These are phyloP conservation scores for Sitophilus oryzae DNA, from an alignment of 1,140 invertebrate genomes.

Conservation along the genomic window DNA sequence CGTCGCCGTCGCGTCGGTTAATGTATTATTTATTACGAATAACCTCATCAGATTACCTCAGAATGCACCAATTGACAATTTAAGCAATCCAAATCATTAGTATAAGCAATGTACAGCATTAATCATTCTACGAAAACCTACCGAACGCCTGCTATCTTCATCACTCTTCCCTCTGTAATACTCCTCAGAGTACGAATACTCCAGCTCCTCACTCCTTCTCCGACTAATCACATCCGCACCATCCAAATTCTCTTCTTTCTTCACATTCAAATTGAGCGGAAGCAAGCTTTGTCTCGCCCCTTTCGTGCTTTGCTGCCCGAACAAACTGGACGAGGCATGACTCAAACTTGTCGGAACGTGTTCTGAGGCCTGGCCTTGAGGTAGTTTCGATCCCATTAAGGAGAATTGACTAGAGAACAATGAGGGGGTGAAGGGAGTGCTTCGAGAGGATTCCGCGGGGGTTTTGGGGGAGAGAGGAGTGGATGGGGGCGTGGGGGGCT, in stretches of 20 bases:
- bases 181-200: constrained; percentile 7
- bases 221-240: no score
- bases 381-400: constrained; percentile 24
- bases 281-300: constrained; percentile 13
- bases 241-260: constrained; percentile 6
- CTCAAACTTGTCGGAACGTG: not conserved
- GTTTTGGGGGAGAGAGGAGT: constrained; percentile 42
- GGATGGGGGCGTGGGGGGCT: constrained; percentile 42
- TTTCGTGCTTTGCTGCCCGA: not conserved
- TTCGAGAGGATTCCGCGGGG: constrained; percentile 28
- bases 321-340: constrained; percentile 4
- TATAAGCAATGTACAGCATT: no score
- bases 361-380: constrained; percentile 23
- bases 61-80: no score
- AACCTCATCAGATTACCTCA: no score
- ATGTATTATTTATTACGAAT: no score
- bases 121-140: not conserved
- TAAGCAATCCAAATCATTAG: no score
- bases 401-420: constrained; percentile 35
- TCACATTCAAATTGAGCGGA: constrained; percentile 17
- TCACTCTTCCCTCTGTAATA: constrained; percentile 6
- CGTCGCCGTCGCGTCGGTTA: not conserved
- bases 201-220: constrained; percentile 5
- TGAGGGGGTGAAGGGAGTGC: constrained; percentile 30
- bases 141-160: not conserved